A percentile compares a stretch with the other conserved stretches of the same genome.
Evolutionary conservation across 2,113 vertebrate genomes (phyloP).

Genomic region (Pterocles gutturalis): DNA sequence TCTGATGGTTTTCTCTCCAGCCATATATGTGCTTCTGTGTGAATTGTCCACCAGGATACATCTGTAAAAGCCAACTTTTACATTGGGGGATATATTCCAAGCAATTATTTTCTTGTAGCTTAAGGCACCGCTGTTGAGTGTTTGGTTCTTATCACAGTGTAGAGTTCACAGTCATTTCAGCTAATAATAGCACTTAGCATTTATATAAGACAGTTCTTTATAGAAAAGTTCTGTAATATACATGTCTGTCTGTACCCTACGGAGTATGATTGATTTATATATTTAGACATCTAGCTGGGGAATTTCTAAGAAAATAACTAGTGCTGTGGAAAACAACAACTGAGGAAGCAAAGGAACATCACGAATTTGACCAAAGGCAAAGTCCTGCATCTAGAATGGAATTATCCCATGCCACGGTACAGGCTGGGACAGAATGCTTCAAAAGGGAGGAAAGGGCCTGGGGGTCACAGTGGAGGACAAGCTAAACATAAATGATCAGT

Average conservation of each 20-base stretch:
- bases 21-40: not conserved
- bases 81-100: not conserved
- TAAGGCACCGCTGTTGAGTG: not conserved
- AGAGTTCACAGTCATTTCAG: not conserved
- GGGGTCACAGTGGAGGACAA: fast-evolving
- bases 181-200: not conserved
- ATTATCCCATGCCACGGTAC: not conserved
- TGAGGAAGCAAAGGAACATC: not conserved
- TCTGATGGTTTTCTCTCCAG: slow-evolving; percentile 12
- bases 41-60: not conserved
- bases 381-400: not conserved
- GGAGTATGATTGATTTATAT: not conserved
- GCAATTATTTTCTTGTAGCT: not conserved
- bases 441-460: not conserved
- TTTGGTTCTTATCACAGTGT: not conserved
- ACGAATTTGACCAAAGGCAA: not conserved
- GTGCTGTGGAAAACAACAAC: not conserved
- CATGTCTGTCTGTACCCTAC: not conserved
- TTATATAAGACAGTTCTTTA: not conserved
- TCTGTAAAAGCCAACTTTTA: not conserved
- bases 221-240: not conserved
- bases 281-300: not conserved
- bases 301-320: not conserved
- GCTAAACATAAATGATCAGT: not conserved
- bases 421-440: not conserved